These are phyloP conservation scores for Monomorium pharaonis DNA, from an alignment of 1,140 invertebrate species.

Conservation along the genomic window DNA sequence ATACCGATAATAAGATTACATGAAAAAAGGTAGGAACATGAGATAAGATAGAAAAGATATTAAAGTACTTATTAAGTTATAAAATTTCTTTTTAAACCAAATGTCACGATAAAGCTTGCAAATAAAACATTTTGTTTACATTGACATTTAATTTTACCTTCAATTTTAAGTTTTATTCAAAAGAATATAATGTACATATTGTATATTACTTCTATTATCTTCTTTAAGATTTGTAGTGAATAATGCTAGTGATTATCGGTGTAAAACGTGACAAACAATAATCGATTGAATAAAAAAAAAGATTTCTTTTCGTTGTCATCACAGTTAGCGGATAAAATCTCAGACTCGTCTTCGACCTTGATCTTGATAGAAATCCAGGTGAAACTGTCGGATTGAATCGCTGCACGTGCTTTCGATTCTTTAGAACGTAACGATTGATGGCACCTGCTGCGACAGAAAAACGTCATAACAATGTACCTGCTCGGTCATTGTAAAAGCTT, in stretches of 20 bases:
- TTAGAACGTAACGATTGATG: background rate
- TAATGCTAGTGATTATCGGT: background rate
- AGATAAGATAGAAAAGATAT: background rate
- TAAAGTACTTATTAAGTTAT: background rate
- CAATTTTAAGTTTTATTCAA: background rate
- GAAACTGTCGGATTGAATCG: conserved; percentile 2
- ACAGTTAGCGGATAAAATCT: background rate
- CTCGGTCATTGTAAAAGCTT: conserved; percentile 12
- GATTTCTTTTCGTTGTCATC: background rate
- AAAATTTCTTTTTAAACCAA: background rate
- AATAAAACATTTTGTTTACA: background rate
- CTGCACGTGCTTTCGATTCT: conserved; percentile 10
- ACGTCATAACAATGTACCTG: background rate
- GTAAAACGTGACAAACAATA: background rate
- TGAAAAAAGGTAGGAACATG: background rate
- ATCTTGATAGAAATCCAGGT: conserved; percentile 61
- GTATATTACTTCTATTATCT: background rate
- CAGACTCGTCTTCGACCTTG: conserved; percentile 34
- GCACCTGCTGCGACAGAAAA: background rate
- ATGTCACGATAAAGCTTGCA: background rate
- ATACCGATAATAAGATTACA: background rate
- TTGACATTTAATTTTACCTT: background rate
- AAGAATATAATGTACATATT: background rate
- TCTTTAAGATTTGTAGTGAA: background rate
- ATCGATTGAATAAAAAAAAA: conserved; percentile 1